Conservation (phyloP, 1,140 invertebrate genomes). For the Pectinophora gossypiella region DNA sequence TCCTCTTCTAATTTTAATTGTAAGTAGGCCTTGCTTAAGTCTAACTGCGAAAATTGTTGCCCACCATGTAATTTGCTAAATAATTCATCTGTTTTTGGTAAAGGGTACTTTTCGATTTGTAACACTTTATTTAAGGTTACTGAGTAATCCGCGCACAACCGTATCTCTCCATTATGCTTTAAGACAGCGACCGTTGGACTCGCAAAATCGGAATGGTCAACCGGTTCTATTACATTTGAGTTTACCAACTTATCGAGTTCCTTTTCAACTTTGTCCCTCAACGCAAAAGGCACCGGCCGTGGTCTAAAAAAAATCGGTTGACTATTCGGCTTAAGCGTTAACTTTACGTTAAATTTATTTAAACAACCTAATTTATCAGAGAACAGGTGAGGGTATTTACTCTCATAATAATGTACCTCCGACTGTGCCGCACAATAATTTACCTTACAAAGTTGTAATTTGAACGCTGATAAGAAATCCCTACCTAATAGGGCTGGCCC, state of each 20-base stretch:
- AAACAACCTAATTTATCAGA: constrained; percentile 2
- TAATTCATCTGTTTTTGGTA: constrained; percentile 3
- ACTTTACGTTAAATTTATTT: constrained; percentile 4
- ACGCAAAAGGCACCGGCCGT: constrained; percentile 4
- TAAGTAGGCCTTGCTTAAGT: constrained; percentile 25
- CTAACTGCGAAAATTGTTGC: constrained; percentile 20
- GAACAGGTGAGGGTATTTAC: neutral
- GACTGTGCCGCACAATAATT: neutral
- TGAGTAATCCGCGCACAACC: constrained; percentile 11
- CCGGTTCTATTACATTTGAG: neutral
- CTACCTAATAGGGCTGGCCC: neutral
- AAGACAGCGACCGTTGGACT: constrained; percentile 6
- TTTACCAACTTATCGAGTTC: constrained; percentile 6
- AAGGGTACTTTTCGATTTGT: constrained; percentile 7
- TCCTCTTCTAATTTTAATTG: constrained; percentile 21
- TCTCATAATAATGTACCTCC: neutral
- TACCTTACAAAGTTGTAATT: too few species aligned
- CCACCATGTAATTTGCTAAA: constrained; percentile 11
- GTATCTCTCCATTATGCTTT: constrained; percentile 2
- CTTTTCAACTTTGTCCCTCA: neutral
- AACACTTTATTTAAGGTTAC: constrained; percentile 9
- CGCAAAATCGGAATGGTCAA: constrained; percentile 6
- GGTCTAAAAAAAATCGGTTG: constrained; percentile 7
- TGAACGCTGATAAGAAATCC: neutral
- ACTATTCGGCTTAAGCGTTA: neutral